These are phyloP conservation scores for Alca torda DNA, from an alignment of 2,797 vertebrate species.

Conservation along the genomic window DNA sequence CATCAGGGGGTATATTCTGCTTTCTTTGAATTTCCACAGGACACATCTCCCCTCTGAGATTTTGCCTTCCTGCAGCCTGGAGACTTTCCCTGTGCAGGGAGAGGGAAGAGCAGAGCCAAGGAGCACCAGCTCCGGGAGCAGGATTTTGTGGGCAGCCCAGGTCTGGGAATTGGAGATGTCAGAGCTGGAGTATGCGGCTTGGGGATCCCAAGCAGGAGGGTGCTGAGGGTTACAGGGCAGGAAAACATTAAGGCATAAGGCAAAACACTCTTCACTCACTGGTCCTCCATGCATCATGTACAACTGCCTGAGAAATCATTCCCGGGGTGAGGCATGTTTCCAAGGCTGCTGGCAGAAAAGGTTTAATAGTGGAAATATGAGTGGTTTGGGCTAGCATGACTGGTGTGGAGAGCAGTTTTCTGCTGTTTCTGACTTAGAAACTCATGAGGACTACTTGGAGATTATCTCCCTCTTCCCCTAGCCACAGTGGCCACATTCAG, in stretches of 20 bases:
- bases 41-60: rapidly evolving
- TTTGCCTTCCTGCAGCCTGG: neutral
- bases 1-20: neutral
- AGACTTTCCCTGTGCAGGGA: rapidly evolving
- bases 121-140: neutral
- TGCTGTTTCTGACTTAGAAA: neutral
- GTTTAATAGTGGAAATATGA: rapidly evolving
- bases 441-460: neutral
- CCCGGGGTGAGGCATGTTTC: rapidly evolving
- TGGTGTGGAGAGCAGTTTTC: neutral
- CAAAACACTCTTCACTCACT: neutral
- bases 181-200: neutral
- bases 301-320: neutral
- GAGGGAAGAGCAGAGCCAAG: no score
- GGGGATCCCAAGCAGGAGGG: neutral
- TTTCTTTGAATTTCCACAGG: neutral
- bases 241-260: neutral
- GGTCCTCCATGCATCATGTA: rapidly evolving
- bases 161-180: neutral
- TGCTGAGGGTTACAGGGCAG: neutral
- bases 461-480: neutral
- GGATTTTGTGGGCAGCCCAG: neutral
- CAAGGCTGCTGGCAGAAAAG: neutral
- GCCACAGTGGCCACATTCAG: rapidly evolving
- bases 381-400: neutral